phyloP scores from a whole-genome alignment of 2,888 invertebrate genomes.

The Chironomus riparius region DNA sequence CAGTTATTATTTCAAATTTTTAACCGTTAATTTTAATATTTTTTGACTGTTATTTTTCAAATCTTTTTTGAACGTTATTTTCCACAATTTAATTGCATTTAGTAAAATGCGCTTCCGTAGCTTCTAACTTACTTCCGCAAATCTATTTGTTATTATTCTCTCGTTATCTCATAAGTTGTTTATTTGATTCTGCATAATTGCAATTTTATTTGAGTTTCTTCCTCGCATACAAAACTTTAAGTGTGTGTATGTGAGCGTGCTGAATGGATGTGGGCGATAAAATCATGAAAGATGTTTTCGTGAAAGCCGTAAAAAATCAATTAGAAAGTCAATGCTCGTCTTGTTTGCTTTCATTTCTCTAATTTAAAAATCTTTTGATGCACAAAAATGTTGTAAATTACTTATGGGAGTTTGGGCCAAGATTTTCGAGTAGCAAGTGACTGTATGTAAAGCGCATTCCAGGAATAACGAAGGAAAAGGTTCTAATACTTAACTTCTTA shows the following conservation, averaged over 20 bases:
- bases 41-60: too few relatives aligned
- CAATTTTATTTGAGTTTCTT: conserved; percentile 13
- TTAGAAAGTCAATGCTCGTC: conserved; percentile 19
- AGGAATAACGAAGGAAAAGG: too few relatives aligned
- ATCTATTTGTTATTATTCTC: neutral
- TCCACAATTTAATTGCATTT: too few relatives aligned
- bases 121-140: too few relatives aligned
- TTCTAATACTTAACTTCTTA: too few relatives aligned
- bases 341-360: neutral
- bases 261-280: neutral
- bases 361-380: neutral
- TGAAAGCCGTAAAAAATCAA: conserved; percentile 24
- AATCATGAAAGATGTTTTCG: neutral
- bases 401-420: neutral
- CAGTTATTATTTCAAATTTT: too few relatives aligned
- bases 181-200: conserved; percentile 26
- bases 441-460: too few relatives aligned
- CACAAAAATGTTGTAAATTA: neutral
- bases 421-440: too few relatives aligned
- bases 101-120: too few relatives aligned
- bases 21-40: too few relatives aligned
- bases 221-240: neutral
- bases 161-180: conserved; percentile 27
- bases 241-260: neutral
- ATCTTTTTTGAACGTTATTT: too few relatives aligned